These are phyloP conservation scores for Rhingia campestris DNA, from an alignment of 2,888 invertebrate species.

Conservation along the genomic window DNA sequence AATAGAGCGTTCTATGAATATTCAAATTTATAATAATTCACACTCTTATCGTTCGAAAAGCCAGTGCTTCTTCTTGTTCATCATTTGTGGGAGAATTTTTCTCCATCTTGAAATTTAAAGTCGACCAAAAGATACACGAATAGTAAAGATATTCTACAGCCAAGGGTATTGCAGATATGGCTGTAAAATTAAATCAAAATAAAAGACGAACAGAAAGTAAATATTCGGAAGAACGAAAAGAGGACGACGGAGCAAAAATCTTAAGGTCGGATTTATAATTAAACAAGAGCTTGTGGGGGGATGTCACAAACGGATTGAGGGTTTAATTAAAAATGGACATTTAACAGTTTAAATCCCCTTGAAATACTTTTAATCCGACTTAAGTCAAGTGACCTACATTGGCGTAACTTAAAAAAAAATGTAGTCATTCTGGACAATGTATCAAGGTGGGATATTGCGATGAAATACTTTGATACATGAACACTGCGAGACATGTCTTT, in stretches of 20 bases:
- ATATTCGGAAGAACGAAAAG: not conserved
- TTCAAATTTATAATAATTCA: conserved; percentile 68
- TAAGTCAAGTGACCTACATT: conserved; percentile 42
- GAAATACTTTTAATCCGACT: conserved; percentile 39
- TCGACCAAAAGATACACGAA: conserved; percentile 27
- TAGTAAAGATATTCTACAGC: not conserved
- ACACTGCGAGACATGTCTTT: not conserved
- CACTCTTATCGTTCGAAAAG: conserved; percentile 57
- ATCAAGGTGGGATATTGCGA: conserved; percentile 13
- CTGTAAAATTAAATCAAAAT: conserved; percentile 36
- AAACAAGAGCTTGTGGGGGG: conserved; percentile 7
- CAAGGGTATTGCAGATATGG: not conserved
- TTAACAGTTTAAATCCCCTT: conserved; percentile 48
- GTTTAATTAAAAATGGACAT: conserved; percentile 62
- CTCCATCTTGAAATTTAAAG: conserved; percentile 26
- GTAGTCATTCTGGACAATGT: conserved; percentile 1
- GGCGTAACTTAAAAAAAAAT: not conserved
- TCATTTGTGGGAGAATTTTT: not conserved
- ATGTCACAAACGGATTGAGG: conserved; percentile 27
- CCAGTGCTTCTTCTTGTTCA: conserved; percentile 28
- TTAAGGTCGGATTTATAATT: conserved; percentile 31
- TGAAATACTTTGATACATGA: conserved; percentile 2
- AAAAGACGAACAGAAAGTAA: conserved; percentile 12
- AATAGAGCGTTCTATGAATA: conserved; percentile 60
- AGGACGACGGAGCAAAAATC: not conserved